phyloP scores from a whole-genome alignment of 2,797 vertebrate genomes.

The Taenioides sp. region DNA sequence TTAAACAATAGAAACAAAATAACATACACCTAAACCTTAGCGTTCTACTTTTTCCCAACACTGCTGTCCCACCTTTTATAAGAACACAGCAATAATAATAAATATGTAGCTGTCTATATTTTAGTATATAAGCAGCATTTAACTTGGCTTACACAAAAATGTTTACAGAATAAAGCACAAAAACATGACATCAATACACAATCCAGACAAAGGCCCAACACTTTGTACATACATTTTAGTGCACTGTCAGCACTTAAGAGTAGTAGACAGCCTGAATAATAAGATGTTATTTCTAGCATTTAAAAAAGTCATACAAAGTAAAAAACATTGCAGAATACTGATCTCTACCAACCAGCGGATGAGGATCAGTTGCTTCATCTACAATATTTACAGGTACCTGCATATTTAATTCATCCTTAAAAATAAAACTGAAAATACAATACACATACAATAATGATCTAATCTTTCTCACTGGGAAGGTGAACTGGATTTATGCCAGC shows the following conservation, averaged over 20 bases:
- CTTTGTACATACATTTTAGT: constrained; percentile 9
- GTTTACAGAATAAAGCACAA: constrained; percentile 4
- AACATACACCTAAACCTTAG: constrained; percentile 49
- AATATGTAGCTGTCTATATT: constrained; percentile 9
- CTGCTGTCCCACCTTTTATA: constrained; percentile 26
- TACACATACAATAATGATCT: constrained; percentile 9
- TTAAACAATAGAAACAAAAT: constrained; percentile 54
- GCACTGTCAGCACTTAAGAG: constrained; percentile 4
- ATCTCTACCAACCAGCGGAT: constrained; percentile 62
- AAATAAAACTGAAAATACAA: constrained; percentile 3
- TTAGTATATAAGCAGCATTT: constrained; percentile 45
- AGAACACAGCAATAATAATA: constrained; percentile 21
- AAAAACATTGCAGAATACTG: constrained; percentile 31
- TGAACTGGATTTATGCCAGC: constrained; percentile 9
- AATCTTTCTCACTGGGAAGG: constrained; percentile 3
- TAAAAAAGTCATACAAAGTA: constrained; percentile 36
- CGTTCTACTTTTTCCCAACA: constrained; percentile 44
- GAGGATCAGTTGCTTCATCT: constrained; percentile 39
- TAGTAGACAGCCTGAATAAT: constrained; percentile 16
- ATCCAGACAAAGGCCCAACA: constrained; percentile 21
- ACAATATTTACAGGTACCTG: constrained; percentile 29
- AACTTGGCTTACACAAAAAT: constrained; percentile 45
- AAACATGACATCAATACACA: constrained; percentile 27
- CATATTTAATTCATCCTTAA: constrained; percentile 14
- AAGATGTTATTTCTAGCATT: constrained; percentile 31